Percentiles rank a stretch among this genome's conserved stretches.
Evolutionary conservation across 1,140 invertebrate species (phyloP).

Genomic region (Zeugodacus cucurbitae): DNA sequence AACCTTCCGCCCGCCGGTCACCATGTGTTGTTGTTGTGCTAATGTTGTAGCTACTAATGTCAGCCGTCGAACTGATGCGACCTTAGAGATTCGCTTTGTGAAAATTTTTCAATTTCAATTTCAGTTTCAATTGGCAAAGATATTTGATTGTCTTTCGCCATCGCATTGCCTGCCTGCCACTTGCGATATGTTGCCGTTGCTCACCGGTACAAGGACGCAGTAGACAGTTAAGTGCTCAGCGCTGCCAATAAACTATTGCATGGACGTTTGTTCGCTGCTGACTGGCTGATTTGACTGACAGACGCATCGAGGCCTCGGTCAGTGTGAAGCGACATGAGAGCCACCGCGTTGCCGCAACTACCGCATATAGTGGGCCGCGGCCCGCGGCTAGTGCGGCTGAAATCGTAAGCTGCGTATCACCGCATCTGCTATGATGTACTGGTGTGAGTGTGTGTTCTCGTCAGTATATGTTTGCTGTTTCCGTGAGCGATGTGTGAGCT

Average conservation of each 20-base stretch:
- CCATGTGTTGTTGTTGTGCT: background rate
- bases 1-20: background rate
- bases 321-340: conserved; percentile 12
- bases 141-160: conserved; percentile 24
- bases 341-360: background rate
- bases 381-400: background rate
- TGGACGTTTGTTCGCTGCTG: background rate
- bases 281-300: background rate
- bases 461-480: background rate
- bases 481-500: conserved; percentile 29
- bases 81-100: conserved; percentile 40
- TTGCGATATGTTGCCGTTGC: background rate
- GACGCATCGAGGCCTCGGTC: conserved; percentile 24
- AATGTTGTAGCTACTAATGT: background rate
- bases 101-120: conserved; percentile 39
- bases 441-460: background rate
- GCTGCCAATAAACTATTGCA: conserved; percentile 1
- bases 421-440: background rate
- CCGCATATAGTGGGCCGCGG: background rate
- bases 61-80: conserved; percentile 30
- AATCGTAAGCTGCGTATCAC: conserved; percentile 24
- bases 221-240: background rate
- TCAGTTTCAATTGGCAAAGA: conserved; percentile 27
- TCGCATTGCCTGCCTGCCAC: background rate
- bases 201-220: background rate